Percentiles rank a stretch among this genome's conserved stretches.
phyloP scores from a whole-genome alignment of 2,797 vertebrate species.

The Diplodus puntazzo region DNA sequence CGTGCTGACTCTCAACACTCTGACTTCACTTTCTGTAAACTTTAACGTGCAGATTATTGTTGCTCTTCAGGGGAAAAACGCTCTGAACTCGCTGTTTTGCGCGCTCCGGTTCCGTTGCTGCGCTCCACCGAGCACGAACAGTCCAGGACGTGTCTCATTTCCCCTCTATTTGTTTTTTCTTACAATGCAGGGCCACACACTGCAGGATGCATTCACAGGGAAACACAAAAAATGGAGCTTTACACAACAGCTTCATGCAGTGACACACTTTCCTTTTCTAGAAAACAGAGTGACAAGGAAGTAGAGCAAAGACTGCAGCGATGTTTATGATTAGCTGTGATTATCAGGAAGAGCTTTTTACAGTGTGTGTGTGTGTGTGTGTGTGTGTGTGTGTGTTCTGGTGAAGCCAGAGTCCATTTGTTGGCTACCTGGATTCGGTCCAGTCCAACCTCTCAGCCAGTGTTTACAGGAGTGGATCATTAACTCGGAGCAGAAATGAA shows the following conservation, averaged over 20 bases:
- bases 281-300: constrained; percentile 34
- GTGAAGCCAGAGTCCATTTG: constrained; percentile 40
- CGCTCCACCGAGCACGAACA: constrained; percentile 5
- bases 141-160: constrained; percentile 4
- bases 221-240: neutral
- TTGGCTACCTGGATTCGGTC: constrained; percentile 66
- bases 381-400: constrained; percentile 34
- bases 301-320: constrained; percentile 16
- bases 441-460: constrained; percentile 47
- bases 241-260: neutral
- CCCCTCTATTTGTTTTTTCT: neutral
- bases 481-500: constrained; percentile 43
- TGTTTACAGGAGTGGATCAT: constrained; percentile 60
- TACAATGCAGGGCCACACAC: constrained; percentile 5
- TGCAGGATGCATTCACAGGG: no score
- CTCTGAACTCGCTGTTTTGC: neutral
- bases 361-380: constrained; percentile 12
- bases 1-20: neutral
- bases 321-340: constrained; percentile 43
- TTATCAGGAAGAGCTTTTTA: constrained; percentile 28
- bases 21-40: neutral
- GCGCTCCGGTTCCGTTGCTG: constrained; percentile 17
- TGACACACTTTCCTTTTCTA: neutral
- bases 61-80: neutral
- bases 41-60: fast-evolving